Base-by-base conservation (phyloP, 2,888 invertebrate species). In the Aleiodes testaceus region DNA sequence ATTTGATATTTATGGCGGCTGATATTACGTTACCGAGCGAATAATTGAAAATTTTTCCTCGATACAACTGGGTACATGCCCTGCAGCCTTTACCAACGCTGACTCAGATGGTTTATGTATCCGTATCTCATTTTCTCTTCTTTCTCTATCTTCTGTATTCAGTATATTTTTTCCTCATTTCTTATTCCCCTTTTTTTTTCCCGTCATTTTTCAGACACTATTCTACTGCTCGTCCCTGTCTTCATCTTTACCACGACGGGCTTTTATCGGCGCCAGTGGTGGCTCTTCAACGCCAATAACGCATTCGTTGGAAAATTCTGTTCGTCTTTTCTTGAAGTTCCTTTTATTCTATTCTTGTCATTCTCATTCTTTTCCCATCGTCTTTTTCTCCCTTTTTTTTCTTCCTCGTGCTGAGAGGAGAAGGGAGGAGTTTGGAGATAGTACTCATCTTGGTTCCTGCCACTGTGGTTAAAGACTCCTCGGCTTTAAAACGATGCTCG, bases 1-100 rank as follows among this genome's bases (percentile, higher is more conserved):
- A 85, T 86, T 81, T 74, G 80, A 83, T 84, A 86, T 86, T 86
- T 85, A 86, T 85, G 84, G 81, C 80, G 75, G 75, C 78, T 80
- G 81, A 84, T 85, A 85, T 85, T 85, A 84, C 82, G 80, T 82
- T 80, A 79, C 81, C 79, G 80, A 82, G 82, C 85, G 83, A 79
- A 81, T 86, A 86, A 86, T 86, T 86, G 86, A 82, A 86, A 81
- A 84, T 84, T 85, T 81, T 80, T 80, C 67, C 42, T 22, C 49
- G 61, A 66, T 63, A 63, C 16, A 59, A 45, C 22, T 22, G 22
- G 6, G n/a, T 59, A n/a, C 42, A 18, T 59, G 59, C 59, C 59
- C 59, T 16, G 59, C 44, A 44, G 22, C 26, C 44, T 45, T 12
- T 63, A 44, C 20, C 44, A 22, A n/a, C 63, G 20, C 20, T 20